Base-by-base conservation (phyloP, 2,113 vertebrate genomes). In the Phylloscopus whistleri region DNA sequence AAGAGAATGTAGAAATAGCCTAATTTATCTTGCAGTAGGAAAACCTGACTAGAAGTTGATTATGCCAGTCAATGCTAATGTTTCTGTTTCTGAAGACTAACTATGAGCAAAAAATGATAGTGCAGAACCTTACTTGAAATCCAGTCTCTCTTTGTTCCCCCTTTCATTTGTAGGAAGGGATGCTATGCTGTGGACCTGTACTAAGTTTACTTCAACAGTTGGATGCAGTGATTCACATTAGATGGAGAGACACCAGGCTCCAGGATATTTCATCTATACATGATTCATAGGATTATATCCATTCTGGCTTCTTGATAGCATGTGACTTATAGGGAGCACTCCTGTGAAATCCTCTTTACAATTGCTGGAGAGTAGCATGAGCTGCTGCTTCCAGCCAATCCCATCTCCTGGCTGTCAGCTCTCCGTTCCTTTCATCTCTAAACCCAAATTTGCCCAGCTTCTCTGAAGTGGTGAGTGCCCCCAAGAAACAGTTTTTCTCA, bases 1-100 rank as follows among this genome's bases (percentile, higher is more conserved):
- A 94, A 90, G n/a, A 64, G 43, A 62, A 60, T 85, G 92, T 76
- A 91, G 86, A 76, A 94, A 69, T 43, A 87, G 48, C n/a, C 67
- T 70, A 14, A 72, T 90, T 79, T 80, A 89, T 87, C 68, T 72
- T 83, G 44, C 76, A 68, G 39, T 13, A 63, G 79, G 62, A 78
- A 93, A 69, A 80, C 24, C 51, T 51, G 46, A 58, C 63, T 88
- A 75, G 64, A 43, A 73, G 51, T 88, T 73, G 59, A 72, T 89
- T 84, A 28, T 91, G 63, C 58, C 58, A 64, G 41, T 91, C 79
- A 83, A 33, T 82, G 84, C 79, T 93, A 64, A 77, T 77, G 60
- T 37, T 94, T 69, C 53, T 80, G 31, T 82, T 93, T 92, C 28
- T 87, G 84, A 72, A 75, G 44, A 43, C 24, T 84, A 21, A 53